A percentile compares a stretch with the other conserved stretches of the same genome.
These are phyloP conservation scores for Apis dorsata DNA, from an alignment of 1,140 invertebrate genomes.

Conservation along the genomic window DNA sequence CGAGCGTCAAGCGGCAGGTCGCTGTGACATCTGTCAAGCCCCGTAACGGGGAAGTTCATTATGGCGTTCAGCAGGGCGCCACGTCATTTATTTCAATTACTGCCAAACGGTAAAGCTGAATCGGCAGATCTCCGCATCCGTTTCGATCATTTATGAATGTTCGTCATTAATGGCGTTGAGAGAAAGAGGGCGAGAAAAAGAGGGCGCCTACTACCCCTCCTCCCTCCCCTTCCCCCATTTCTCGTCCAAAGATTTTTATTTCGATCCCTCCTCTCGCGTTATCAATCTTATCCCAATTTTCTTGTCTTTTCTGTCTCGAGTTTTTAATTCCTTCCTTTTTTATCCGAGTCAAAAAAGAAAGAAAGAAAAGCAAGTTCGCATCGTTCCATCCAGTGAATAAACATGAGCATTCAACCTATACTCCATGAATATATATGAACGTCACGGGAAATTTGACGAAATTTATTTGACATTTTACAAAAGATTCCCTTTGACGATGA, in stretches of 20 bases:
- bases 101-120: slow-evolving; percentile 63
- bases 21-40: slow-evolving; percentile 65
- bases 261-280: no score
- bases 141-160: slow-evolving; percentile 53
- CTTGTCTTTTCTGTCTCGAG: no score
- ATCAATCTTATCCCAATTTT: no score
- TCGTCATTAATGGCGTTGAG: slow-evolving; percentile 44
- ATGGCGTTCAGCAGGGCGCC: slow-evolving; percentile 54
- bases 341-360: background rate
- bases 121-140: slow-evolving; percentile 47
- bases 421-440: slow-evolving; percentile 22
- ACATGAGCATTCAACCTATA: slow-evolving; percentile 1
- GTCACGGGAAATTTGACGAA: slow-evolving; percentile 16
- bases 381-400: slow-evolving; percentile 36
- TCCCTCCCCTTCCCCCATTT: background rate
- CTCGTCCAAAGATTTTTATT: no score
- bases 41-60: slow-evolving; percentile 66
- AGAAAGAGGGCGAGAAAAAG: background rate
- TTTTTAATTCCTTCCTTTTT: background rate
- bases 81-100: slow-evolving; percentile 69
- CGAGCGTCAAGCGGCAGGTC: slow-evolving; percentile 39
- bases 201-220: background rate
- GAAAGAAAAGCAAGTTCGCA: background rate
- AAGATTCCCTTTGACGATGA: background rate
- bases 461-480: slow-evolving; percentile 18